Evolutionary conservation across 2,113 vertebrate genomes (phyloP).

Genomic region (Cyprinodon brontotheroides): DNA sequence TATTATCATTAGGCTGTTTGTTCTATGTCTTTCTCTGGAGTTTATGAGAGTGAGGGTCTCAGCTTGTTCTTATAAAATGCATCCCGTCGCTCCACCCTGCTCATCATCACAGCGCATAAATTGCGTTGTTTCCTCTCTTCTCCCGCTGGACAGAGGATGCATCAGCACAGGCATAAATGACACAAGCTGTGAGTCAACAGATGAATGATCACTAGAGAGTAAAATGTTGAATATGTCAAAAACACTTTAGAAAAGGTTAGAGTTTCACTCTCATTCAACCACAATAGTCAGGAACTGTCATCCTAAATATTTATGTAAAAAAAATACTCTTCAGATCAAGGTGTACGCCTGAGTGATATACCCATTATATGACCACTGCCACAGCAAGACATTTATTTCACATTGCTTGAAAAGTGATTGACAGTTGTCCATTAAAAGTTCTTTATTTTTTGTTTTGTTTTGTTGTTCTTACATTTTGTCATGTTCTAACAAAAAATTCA

Average conservation of each 20-base stretch:
- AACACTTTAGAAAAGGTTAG: background rate
- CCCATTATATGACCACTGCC: background rate
- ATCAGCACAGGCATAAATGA: background rate
- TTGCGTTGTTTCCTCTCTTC: background rate
- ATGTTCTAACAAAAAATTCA: too few relatives aligned
- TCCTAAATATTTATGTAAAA: background rate
- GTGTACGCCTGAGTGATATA: constrained; percentile 4
- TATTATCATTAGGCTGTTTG: background rate
- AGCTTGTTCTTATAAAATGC: constrained; percentile 40
- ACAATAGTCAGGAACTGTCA: constrained; percentile 29
- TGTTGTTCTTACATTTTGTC: too few relatives aligned
- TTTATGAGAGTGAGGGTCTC: constrained; percentile 2
- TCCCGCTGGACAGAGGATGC: background rate
- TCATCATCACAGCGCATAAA: background rate
- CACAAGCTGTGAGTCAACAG: constrained; percentile 1
- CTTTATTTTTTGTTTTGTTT: too few relatives aligned
- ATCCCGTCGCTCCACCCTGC: constrained; percentile 36
- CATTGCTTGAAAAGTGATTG: background rate
- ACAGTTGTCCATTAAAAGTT: too few relatives aligned
- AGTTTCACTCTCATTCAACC: constrained; percentile 13
- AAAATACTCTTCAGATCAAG: constrained; percentile 10
- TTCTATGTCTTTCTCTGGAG: background rate
- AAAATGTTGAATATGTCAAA: constrained; percentile 1
- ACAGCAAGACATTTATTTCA: background rate
- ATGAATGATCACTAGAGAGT: background rate